Evolutionary conservation across 2,113 vertebrate genomes (phyloP), one percentile per base, ranked within the genome.

Genomic region (Larimichthys polyactis): DNA sequence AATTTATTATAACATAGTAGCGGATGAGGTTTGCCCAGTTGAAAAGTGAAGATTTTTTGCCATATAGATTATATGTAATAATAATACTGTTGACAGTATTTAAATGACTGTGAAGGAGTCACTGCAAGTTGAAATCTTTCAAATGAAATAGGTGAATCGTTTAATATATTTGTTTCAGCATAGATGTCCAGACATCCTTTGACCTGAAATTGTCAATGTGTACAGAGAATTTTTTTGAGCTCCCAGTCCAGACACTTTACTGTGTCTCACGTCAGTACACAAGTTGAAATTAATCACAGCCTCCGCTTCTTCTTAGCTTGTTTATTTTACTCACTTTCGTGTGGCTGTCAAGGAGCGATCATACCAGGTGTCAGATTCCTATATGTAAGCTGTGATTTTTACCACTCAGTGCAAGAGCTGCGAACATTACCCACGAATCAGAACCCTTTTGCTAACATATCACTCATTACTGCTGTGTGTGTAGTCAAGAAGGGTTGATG

Each of bases 361-460:
- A 76, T 3, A 0, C 36, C 82, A 79, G 79, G 29, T 80, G 90
- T 86, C 75, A 40, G 36, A 54, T 11, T 71, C 24, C 22, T 4
- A 0, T 11, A 43, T 40, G 59, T 43, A 70, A 54, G 69, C 64
- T 79, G 80, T 74, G 77, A 79, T 80, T 77, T 86, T 66, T 71
- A 17, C n/a, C 71, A 16, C 83, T 68, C 3, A 0, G 12, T 29
- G 46, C 48, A 67, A 0, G 79, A 82, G 86, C 79, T 87, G 85
- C 71, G 43, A 46, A 44, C 70, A 3, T 44, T 8, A 14, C 19
- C 27, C 4, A 40, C 5, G 15, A 63, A 36, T 17, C 58, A 5
- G 22, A 65, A 69, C 55, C 24, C n/a, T 11, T 49, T 7, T 78
- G 54, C 10, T 58, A 11, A 36, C 19, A 12, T 1, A 20, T 19